Evolutionary conservation across 1,140 invertebrate species (phyloP).

Genomic region (Drosophila santomea): DNA sequence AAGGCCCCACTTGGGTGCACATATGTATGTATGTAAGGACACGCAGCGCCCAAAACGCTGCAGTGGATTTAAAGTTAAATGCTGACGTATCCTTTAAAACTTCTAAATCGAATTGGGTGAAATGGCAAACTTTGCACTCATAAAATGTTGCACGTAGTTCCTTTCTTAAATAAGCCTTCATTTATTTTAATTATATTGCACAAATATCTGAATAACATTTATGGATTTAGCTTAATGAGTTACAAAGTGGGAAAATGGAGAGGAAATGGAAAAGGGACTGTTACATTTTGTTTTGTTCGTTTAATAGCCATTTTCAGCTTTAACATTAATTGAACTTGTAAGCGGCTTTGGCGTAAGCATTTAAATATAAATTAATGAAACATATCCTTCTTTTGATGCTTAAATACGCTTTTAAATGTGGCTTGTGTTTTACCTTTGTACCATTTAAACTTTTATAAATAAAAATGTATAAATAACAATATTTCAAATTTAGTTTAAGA

Average conservation of each 20-base stretch:
- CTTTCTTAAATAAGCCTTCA: no score
- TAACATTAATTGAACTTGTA: conserved; percentile 24
- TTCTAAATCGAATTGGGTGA: conserved; percentile 13
- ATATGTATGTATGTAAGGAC: neutral
- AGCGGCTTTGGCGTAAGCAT: conserved; percentile 19
- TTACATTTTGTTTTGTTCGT: conserved; percentile 1
- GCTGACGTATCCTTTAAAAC: conserved; percentile 39
- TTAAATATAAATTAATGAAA: conserved; percentile 28
- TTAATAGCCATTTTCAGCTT: conserved; percentile 20
- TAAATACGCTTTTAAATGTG: conserved; percentile 1
- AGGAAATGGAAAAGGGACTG: no score
- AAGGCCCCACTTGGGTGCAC: conserved; percentile 1
- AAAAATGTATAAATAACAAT: no score
- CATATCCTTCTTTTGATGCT: conserved; percentile 3
- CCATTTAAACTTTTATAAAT: neutral
- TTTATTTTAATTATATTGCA: no score
- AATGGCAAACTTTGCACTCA: no score
- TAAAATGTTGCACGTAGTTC: no score
- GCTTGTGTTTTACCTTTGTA: neutral
- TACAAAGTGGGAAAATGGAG: no score
- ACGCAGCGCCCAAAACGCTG: conserved; percentile 17
- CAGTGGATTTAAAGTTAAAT: conserved; percentile 34
- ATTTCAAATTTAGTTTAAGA: no score
- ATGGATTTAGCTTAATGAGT: no score
- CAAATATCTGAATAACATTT: no score